These are phyloP conservation scores for Panthera tigris DNA, from an alignment of 2,113 vertebrate species.

Conservation along the genomic window DNA sequence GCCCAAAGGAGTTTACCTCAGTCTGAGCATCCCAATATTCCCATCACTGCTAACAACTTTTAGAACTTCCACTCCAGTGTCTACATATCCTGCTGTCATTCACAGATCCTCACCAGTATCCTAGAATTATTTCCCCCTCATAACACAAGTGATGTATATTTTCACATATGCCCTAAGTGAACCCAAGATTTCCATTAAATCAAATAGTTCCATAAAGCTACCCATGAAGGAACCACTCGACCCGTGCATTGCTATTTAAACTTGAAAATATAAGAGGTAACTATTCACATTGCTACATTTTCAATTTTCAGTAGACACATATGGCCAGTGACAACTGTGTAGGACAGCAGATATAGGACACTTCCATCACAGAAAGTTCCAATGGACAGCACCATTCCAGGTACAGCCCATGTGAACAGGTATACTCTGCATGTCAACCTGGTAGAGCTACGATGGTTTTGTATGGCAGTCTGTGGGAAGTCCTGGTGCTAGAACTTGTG, in stretches of 20 bases:
- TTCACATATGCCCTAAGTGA: neutral
- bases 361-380: neutral
- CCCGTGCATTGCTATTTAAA: neutral
- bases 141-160: neutral
- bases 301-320: neutral
- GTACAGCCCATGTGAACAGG: neutral
- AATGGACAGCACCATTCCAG: rapidly evolving
- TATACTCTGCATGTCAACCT: neutral
- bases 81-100: neutral
- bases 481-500: neutral
- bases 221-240: neutral
- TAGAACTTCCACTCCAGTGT: neutral
- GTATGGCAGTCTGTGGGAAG: neutral
- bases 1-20: neutral
- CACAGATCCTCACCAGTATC: neutral
- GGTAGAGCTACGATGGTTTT: neutral
- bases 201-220: neutral
- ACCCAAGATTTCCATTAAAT: neutral
- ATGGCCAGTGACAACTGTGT: neutral
- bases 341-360: neutral
- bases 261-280: neutral
- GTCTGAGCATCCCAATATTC: neutral
- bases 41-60: neutral
- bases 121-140: neutral
- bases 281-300: neutral